A percentile compares a stretch with the other conserved stretches of the same genome.
Evolutionary conservation across 2,888 invertebrate species (phyloP).

Genomic region (Clitarchus hookeri): DNA sequence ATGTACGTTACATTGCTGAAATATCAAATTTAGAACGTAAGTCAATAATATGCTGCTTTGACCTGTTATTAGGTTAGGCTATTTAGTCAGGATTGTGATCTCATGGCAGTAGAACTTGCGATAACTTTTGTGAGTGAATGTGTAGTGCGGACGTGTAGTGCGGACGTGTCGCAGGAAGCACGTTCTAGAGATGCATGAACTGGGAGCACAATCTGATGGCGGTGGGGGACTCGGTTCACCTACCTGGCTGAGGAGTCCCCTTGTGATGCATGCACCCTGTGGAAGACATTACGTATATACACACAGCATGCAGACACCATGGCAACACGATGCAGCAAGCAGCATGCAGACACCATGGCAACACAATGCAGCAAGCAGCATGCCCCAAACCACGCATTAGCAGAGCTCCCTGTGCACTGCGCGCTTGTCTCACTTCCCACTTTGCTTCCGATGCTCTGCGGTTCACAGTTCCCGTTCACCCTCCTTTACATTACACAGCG

Average conservation of each 20-base stretch:
- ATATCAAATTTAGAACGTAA: too few species aligned
- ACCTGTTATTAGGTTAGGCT: too few species aligned
- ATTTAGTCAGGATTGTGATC: too few species aligned
- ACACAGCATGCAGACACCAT: conserved; percentile 28
- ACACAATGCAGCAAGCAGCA: conserved; percentile 5
- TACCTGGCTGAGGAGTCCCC: conserved; percentile 38
- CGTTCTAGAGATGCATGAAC: not conserved
- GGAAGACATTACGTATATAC: conserved; percentile 21
- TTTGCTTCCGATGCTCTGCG: not conserved
- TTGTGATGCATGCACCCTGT: conserved; percentile 33
- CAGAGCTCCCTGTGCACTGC: not conserved
- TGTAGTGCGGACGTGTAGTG: not conserved
- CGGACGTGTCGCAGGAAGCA: not conserved
- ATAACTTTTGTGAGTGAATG: not conserved
- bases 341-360: conserved; percentile 26
- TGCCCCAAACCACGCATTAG: not conserved
- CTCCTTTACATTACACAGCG: too few species aligned
- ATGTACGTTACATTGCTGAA: too few species aligned
- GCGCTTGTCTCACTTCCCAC: not conserved
- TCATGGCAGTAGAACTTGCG: too few species aligned
- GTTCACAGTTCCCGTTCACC: too few species aligned
- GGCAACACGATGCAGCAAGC: not conserved
- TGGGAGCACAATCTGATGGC: conserved; percentile 23
- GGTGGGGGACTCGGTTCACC: conserved; percentile 37
- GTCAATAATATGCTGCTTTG: too few species aligned